Base-by-base conservation (phyloP, 1,140 invertebrate species). In the Hesperophylax magnus region DNA sequence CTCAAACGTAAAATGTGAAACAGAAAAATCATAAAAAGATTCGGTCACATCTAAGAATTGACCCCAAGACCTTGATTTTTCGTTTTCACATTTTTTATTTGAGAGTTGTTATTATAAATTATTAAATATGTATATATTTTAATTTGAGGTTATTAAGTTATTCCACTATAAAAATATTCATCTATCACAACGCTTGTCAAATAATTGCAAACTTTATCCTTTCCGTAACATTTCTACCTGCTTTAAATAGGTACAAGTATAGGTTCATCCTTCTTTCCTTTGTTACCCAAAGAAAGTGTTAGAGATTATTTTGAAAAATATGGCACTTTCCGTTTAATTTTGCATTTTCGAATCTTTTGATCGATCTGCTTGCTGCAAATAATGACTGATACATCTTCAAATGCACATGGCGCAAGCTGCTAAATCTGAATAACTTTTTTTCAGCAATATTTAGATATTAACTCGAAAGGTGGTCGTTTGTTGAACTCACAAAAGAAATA, bases 341-440 rank as follows among this genome's bases (percentile, higher is more conserved):
- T 79, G 52, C 52, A 79, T 71, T 18, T 69, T 69, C 5, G 47
- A 17, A 17, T 39, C 67, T 67, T 39, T 79, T 79, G 65, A 79
- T 79, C 77, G 65, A 79, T 79, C 63, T 47, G 17, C 47, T 60
- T 31, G 31, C 4, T 18, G 34, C n/a, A 18, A 52, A 78, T 78
- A 7, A 63, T 22, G 18, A 18, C n/a, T 52, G 31, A 18, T 47
- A 3, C 60, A 53, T 69, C 77, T 79, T 71, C 11, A 79, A 31
- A 80, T 83, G 77, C 82, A 83, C 82, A 79, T 79, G 82, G 79
- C 77, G 82, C 82, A 83, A 83, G 82, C 82, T 83, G 82, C 82
- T 79, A 63, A 60, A 47, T 34, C 27, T 63, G 22, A 60, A 77
- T 63, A 60, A 63, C 24, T 56, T 9, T 47, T 54, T 71, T 78